Conservation (phyloP, 2,888 invertebrate genomes). For the Drosophila yooni region DNA sequence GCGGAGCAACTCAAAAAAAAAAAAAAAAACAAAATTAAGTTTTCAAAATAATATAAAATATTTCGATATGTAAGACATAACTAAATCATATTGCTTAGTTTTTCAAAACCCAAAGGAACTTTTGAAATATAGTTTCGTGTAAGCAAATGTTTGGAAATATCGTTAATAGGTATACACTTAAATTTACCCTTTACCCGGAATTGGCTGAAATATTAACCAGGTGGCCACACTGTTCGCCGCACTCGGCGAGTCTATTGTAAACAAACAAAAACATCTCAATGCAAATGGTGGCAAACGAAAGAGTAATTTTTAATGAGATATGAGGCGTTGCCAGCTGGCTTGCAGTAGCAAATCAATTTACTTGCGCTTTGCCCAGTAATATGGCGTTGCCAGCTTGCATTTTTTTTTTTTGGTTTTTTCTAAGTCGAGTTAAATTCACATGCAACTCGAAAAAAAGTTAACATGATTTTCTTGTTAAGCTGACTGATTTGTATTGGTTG, state of each 20-base stretch:
- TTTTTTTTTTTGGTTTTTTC: neutral
- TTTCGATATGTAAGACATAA: neutral
- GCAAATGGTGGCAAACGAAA: neutral
- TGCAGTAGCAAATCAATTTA: neutral
- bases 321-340: neutral
- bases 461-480: neutral
- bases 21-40: neutral
- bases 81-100: neutral
- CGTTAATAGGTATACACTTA: neutral
- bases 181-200: neutral
- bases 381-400: neutral
- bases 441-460: neutral
- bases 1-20: slow-evolving; percentile 2
- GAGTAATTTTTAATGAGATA: neutral
- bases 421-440: neutral
- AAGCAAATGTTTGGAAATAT: neutral
- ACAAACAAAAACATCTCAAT: neutral
- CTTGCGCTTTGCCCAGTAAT: neutral
- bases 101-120: neutral
- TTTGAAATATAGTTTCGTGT: neutral
- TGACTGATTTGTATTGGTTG: neutral
- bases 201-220: neutral
- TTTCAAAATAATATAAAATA: neutral
- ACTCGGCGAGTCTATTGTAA: neutral
- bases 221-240: neutral